Conservation (phyloP, 1,140 invertebrate species). For the Zaprionus davidi region DNA sequence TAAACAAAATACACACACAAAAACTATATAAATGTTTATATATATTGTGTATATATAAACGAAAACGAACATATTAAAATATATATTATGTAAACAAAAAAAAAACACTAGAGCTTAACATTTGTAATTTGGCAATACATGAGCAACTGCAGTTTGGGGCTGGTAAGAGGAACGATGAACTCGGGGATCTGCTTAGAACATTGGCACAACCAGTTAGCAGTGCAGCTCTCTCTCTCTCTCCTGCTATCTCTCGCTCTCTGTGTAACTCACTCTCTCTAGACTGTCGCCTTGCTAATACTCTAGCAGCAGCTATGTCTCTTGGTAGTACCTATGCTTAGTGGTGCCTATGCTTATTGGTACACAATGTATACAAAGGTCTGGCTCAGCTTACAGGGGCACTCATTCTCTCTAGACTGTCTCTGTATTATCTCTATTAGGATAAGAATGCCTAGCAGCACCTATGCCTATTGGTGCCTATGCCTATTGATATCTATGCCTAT, state of each 20-base stretch:
- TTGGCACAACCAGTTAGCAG: slow-evolving; percentile 53
- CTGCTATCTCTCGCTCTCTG: background rate
- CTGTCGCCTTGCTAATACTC: background rate
- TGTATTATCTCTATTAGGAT: no score
- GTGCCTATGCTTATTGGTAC: no score
- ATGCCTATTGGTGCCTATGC: no score
- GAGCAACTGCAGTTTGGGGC: slow-evolving; percentile 58
- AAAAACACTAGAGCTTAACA: slow-evolving; percentile 54
- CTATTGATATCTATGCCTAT: no score
- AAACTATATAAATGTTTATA: slow-evolving; percentile 11
- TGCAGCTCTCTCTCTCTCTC: slow-evolving; percentile 31
- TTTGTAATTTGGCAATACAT: slow-evolving; percentile 75
- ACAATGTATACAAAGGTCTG: slow-evolving; percentile 4
- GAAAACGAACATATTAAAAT: slow-evolving; percentile 13
- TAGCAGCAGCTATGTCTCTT: no score
- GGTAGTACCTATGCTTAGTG: slow-evolving; percentile 10
- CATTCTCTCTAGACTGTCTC: no score
- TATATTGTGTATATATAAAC: slow-evolving; percentile 5
- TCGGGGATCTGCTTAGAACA: slow-evolving; percentile 4
- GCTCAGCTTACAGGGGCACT: background rate
- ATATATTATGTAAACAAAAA: slow-evolving; percentile 39
- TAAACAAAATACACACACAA: slow-evolving; percentile 53
- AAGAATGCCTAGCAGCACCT: no score
- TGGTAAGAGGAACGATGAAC: background rate
- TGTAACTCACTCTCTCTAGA: no score